These are phyloP conservation scores for Hippolais icterina DNA, from an alignment of 2,113 vertebrate genomes.

Conservation along the genomic window DNA sequence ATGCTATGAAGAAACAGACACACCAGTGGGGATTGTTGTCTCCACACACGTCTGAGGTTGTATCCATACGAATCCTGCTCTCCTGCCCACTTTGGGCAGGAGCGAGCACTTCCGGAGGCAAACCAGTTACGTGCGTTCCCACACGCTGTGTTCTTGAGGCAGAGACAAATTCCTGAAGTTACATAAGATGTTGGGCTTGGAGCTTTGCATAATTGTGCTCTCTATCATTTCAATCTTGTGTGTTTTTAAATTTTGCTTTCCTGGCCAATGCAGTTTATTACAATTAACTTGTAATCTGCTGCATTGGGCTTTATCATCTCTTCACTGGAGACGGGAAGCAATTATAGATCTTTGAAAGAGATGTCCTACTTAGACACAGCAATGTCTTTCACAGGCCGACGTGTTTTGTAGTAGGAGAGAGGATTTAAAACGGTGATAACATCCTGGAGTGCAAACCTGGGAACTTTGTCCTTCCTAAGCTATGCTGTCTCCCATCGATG, in stretches of 20 bases:
- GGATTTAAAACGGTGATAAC: neutral
- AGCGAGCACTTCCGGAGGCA: neutral
- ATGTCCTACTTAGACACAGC: neutral
- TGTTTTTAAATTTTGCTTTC: neutral
- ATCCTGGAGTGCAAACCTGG: neutral
- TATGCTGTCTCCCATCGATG: accelerated
- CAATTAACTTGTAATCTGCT: neutral
- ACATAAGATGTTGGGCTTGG: neutral
- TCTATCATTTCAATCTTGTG: neutral
- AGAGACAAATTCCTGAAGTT: neutral
- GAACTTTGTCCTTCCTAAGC: neutral
- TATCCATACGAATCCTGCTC: neutral
- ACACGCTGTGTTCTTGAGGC: neutral
- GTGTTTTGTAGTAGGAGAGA: neutral
- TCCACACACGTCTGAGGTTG: neutral
- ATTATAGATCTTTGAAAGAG: neutral
- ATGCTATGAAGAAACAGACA: neutral
- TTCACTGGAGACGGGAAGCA: neutral
- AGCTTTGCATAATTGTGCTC: neutral
- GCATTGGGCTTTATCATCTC: neutral
- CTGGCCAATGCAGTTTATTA: neutral
- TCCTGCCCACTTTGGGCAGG: neutral
- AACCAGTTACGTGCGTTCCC: neutral
- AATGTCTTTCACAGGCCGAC: neutral
- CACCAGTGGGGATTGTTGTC: neutral